Evolutionary conservation across 2,888 invertebrate genomes (phyloP).

Genomic region (Nephrotoma appendiculata): DNA sequence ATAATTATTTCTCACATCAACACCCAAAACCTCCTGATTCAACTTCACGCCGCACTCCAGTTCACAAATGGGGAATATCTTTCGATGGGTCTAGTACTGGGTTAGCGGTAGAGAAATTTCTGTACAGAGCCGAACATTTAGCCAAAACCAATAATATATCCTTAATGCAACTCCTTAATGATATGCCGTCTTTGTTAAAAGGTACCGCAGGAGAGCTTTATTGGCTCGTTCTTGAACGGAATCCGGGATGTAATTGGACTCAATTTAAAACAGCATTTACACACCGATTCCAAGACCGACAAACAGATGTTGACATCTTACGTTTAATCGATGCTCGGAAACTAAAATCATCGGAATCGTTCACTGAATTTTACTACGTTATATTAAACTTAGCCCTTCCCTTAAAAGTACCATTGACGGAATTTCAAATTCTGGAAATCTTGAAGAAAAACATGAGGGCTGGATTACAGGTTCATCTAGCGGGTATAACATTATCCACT

Average conservation of each 20-base stretch:
- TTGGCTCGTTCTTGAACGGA: too few relatives aligned
- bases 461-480: not conserved
- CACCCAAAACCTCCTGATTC: too few relatives aligned
- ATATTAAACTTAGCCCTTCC: not conserved
- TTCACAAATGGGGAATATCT: not conserved
- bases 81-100: not conserved
- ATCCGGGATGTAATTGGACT: too few relatives aligned
- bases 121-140: too few relatives aligned
- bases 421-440: not conserved
- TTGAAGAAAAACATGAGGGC: not conserved
- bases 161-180: not conserved
- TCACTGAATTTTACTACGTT: not conserved
- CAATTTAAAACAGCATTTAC: too few relatives aligned
- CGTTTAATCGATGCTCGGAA: too few relatives aligned
- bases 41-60: not conserved
- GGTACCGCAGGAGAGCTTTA: too few relatives aligned
- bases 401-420: not conserved
- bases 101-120: not conserved
- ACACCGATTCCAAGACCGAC: too few relatives aligned
- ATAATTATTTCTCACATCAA: too few relatives aligned
- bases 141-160: too few relatives aligned
- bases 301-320: too few relatives aligned
- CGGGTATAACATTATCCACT: not conserved
- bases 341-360: too few relatives aligned
- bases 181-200: not conserved